A percentile compares a stretch with the other conserved stretches of the same genome.
These are phyloP conservation scores for Watsonalla binaria DNA, from an alignment of 2,888 invertebrate species.

Conservation along the genomic window DNA sequence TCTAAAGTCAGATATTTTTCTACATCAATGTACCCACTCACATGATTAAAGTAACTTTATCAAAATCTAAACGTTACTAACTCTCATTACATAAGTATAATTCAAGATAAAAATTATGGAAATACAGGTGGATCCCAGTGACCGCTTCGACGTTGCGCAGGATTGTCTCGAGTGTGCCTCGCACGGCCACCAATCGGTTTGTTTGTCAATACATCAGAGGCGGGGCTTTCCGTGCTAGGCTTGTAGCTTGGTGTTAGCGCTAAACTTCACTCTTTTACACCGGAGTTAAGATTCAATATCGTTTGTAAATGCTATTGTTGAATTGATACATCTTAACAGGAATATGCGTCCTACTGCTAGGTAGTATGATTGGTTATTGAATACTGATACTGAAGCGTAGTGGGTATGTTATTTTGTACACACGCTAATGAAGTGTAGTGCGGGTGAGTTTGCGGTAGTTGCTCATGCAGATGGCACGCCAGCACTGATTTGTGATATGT, in stretches of 20 bases:
- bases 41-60: no score
- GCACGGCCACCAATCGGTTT: conserved; percentile 61
- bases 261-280: conserved; percentile 24
- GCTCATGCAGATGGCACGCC: conserved; percentile 72
- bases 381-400: conserved; percentile 24
- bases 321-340: conserved; percentile 16
- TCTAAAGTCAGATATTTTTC: no score
- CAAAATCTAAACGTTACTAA: background rate
- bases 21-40: no score
- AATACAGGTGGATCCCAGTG: conserved; percentile 42
- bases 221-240: conserved; percentile 46
- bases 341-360: conserved; percentile 33
- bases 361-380: conserved; percentile 35
- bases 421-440: conserved; percentile 70
- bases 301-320: conserved; percentile 12
- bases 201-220: conserved; percentile 60
- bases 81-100: conserved; percentile 19
- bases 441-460: conserved; percentile 71
- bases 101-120: conserved; percentile 30
- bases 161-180: conserved; percentile 54
- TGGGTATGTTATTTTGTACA: conserved; percentile 66
- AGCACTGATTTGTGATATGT: conserved; percentile 62
- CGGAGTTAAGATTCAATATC: conserved; percentile 24
- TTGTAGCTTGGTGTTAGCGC: conserved; percentile 19
- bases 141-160: conserved; percentile 63